phyloP scores from a whole-genome alignment of 2,797 vertebrate species.

The Acestrorhynchus altus region DNA sequence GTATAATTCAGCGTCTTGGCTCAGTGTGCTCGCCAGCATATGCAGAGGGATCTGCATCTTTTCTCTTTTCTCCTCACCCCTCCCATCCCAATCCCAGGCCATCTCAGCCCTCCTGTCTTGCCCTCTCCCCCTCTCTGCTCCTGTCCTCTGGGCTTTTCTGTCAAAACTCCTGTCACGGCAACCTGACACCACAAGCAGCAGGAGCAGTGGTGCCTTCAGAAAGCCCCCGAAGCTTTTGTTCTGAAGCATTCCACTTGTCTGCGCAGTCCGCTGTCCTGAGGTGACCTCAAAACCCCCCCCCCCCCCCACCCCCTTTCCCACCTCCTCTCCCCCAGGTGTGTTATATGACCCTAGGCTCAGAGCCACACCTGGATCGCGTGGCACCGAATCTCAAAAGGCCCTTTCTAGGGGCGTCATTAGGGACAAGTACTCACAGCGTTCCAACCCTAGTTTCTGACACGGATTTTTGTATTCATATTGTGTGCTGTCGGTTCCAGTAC shows the following conservation, averaged over 20 bases:
- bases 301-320: not conserved
- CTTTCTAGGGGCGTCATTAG: constrained; percentile 5
- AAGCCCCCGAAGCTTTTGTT: constrained; percentile 33
- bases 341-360: constrained; percentile 12
- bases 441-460: not conserved
- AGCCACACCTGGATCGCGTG: constrained; percentile 51
- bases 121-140: not conserved
- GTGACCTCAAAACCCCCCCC: not conserved
- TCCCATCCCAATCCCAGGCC: not conserved
- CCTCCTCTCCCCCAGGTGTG: constrained; percentile 26
- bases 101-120: not conserved
- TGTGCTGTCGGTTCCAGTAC: not conserved
- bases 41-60: not conserved
- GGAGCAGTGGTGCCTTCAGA: constrained; percentile 15
- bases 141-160: constrained; percentile 8
- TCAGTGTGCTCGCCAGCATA: constrained; percentile 4
- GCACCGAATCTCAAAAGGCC: constrained; percentile 24
- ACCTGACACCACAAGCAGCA: constrained; percentile 22
- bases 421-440: not conserved
- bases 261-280: not conserved
- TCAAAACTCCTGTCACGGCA: constrained; percentile 20
- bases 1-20: not conserved
- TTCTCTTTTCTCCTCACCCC: not conserved
- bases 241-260: not conserved
- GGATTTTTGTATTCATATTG: constrained; percentile 6